Evolutionary conservation across 2,113 vertebrate species (phyloP), one percentile per base, ranked within the genome.

Genomic region (Zosterops japonicus): DNA sequence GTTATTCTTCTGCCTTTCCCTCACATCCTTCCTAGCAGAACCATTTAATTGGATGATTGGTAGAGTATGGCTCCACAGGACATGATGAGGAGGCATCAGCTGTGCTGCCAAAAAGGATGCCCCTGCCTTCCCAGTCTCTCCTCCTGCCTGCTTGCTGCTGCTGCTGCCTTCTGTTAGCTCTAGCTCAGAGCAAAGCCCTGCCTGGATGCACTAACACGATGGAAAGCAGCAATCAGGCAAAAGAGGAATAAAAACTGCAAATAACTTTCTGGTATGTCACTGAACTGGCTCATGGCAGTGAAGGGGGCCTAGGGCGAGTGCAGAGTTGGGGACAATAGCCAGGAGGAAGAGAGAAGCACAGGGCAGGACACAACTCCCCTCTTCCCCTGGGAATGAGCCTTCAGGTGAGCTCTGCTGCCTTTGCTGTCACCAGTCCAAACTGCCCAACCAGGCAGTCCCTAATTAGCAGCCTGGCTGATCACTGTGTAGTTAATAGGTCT

Each of bases 41-140:
- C 33, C 55, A 74, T 61, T 92, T 86, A 90, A 89, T 36, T 78
- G 80, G n/a, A 64, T 83, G 76, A 90, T 60, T 80, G 83, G 77
- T 68, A 93, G 42, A 82, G 44, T 18, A 63, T 28, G 81, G 33
- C 78, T 89, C 69, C n/a, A 55, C 47, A 82, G 39, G 81, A 93
- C 22, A 41, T 1, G 56, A 84, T 13, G 47, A 89, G 69, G 75
- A 10, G 50, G 18, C 12, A 57, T 91, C 46, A 19, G 41, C 42
- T 83, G 50, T 81, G 53, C 47, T 87, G 84, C 64, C 84, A 78
- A 50, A 91, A 81, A 78, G 9, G 39, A 31, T 67, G 21, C 5
- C 22, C 31, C 23, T 27, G 55, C 35, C 69, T 84, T 85, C 44
- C 52, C 75, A 16, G 1, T 23, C 33, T 39, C 41, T 81, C 50